Evolutionary conservation across 2,797 vertebrate genomes (phyloP), one percentile per base, ranked within the genome.

Genomic region (Phoxinus dragarum): DNA sequence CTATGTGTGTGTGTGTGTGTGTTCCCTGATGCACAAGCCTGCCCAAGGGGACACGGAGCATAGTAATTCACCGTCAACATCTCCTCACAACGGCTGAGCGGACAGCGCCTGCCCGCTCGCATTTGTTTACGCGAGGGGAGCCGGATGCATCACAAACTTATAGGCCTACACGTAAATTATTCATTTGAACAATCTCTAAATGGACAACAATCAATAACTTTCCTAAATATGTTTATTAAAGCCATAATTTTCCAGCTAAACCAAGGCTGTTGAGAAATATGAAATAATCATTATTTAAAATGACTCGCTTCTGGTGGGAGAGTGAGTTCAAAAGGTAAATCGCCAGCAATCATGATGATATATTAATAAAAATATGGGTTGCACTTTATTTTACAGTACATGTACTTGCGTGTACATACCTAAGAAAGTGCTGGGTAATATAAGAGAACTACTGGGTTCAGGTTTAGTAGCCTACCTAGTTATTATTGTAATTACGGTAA

Each of bases 61-160:
- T 82, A 90, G 66, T 86, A 82, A 87, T 79, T 87, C 84, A 56
- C 74, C 38, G 44, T 74, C 80, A 74, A 34, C 79, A 88, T 82
- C 66, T 84, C 76, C 14, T 85, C 76, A 85, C 84, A 64, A 72
- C 71, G 76, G 67, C 76, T 73, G 40, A 85, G 67, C 4, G 54
- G 40, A 85, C 76, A 80, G 54, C 54, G 49, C 76, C 52, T 85
- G 84, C 84, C 67, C 76, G 73, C 68, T 73, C 23, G 6, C 52
- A 71, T 85, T 73, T 64, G 67, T 79, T 69, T 79, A 78, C 17
- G 27, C 5, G 21, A 44, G 49, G 31, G 1, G 59, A 79, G 27
- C 83, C 67, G 61, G 76, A 85, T 66, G 77, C 84, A 85, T 31
- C 52, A 72, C 21, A 72, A 72, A 72, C 38, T 11, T 40, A 64